Evolutionary conservation across 2,888 invertebrate genomes (phyloP).

Genomic region (Cryptocheilus praepositus): DNA sequence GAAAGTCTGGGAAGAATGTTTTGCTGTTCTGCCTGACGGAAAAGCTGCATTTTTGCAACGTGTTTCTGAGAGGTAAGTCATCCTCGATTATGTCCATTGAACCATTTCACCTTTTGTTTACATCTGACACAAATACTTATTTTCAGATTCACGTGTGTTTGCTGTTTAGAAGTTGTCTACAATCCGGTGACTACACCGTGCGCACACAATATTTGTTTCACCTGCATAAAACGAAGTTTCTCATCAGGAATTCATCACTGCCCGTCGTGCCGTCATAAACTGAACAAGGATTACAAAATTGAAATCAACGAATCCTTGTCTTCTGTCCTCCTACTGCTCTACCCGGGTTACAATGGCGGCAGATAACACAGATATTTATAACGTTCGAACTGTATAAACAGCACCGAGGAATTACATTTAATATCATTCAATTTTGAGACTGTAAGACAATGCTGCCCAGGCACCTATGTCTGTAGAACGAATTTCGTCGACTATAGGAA

Average conservation of each 20-base stretch:
- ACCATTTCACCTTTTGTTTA: too few relatives aligned
- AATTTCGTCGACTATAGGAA: too few relatives aligned
- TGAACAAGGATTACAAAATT: constrained; percentile 77
- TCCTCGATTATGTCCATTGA: neutral
- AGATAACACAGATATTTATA: constrained; percentile 31
- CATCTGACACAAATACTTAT: too few relatives aligned
- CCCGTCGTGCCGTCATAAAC: constrained; percentile 82
- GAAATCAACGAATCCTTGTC: constrained; percentile 79
- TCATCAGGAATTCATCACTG: constrained; percentile 80
- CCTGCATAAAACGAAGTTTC: constrained; percentile 83
- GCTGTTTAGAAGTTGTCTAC: constrained; percentile 85
- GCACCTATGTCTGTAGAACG: too few relatives aligned
- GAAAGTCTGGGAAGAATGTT: constrained; percentile 83
- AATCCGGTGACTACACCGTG: constrained; percentile 85
- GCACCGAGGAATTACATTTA: neutral
- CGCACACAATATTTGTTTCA: constrained; percentile 84
- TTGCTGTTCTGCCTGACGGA: constrained; percentile 75
- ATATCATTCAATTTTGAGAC: too few relatives aligned
- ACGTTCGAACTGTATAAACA: neutral
- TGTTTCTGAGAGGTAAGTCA: constrained; percentile 62
- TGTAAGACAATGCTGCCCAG: too few relatives aligned
- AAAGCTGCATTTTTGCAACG: constrained; percentile 69
- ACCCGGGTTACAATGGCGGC: constrained; percentile 82
- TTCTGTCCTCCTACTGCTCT: constrained; percentile 78
- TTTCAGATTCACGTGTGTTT: constrained; percentile 83